Base-by-base conservation (phyloP, 2,888 invertebrate genomes). In the Xestobium rufovillosum region DNA sequence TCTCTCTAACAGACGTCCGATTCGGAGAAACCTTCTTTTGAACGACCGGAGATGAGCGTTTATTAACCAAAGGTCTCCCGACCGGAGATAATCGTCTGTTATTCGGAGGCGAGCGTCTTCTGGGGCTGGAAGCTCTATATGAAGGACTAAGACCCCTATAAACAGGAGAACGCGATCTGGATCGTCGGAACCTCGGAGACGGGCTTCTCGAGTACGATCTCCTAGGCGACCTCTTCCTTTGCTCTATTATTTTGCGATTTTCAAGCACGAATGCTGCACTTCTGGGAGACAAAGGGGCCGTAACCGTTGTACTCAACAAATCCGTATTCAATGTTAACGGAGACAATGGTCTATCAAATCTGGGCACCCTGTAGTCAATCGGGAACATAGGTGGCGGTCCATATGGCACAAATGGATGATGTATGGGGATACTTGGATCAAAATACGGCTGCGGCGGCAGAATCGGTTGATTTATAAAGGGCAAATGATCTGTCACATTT, bases 231-330 rank as follows among this genome's bases (percentile, higher is more conserved):
- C 62, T 52, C 53, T 59, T 62, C 28, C 66, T 46, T 38, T 60
- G 57, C 36, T 66, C 66, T n/a, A 67, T 56, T 14, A 65, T 66
- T 16, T 64, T 63, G 11, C 63, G 57, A 45, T 67, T 67, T 49
- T 66, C 53, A 34, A 66, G 40, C 4, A 67, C 67, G 44, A 67
- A 67, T 10, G 65, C 64, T 4, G 66, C 66, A 45, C 66, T 66
- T 46, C 66, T 50, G 0, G 67, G 67, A 6, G 65, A 65, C 16
- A 67, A 44, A 48, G 36, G 49, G 6, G 31, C 48, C 1, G 50
- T 50, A 14, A 49, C 45, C 13, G 52, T 38, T 10, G 52, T 44
- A 32, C 25, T 48, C 13, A 51, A 42, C 28, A 49, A 51, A 31
- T 63, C 61, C 1, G 64, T 57, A 38, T 61, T 60, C 25, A 64